Evolutionary conservation across 2,888 invertebrate genomes (phyloP).

Genomic region (Ceriagrion tenellum): DNA sequence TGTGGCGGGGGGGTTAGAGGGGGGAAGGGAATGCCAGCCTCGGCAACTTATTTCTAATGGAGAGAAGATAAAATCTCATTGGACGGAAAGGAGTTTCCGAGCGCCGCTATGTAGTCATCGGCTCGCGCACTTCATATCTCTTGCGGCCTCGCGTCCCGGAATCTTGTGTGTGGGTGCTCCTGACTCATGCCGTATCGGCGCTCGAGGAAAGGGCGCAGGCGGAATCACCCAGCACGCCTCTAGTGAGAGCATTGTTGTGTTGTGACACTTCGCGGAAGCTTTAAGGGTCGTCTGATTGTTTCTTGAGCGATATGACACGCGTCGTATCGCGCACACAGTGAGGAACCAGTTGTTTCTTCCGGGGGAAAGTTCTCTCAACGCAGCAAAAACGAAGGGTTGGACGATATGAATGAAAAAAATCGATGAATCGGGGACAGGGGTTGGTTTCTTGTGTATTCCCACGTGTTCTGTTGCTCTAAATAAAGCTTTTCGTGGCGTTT

Average conservation of each 20-base stretch:
- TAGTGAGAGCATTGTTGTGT: neutral
- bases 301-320: neutral
- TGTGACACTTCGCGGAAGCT: neutral
- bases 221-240: neutral
- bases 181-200: neutral
- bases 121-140: neutral
- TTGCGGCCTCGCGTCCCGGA: neutral
- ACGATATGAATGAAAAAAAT: too few species aligned
- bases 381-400: too few species aligned
- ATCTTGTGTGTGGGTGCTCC: neutral
- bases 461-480: too few species aligned
- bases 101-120: neutral
- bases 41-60: neutral
- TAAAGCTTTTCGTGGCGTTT: too few species aligned
- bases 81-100: neutral
- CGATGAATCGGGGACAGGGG: too few species aligned
- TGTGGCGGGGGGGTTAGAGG: too few species aligned
- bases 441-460: too few species aligned
- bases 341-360: too few species aligned
- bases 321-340: too few species aligned
- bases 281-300: neutral
- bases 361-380: too few species aligned
- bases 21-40: too few species aligned
- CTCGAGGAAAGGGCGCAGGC: neutral
- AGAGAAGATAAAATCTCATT: neutral